Percentiles rank a stretch among this genome's conserved stretches.
These are phyloP conservation scores for Tineola bisselliella DNA, from an alignment of 2,888 invertebrate species.

Conservation along the genomic window DNA sequence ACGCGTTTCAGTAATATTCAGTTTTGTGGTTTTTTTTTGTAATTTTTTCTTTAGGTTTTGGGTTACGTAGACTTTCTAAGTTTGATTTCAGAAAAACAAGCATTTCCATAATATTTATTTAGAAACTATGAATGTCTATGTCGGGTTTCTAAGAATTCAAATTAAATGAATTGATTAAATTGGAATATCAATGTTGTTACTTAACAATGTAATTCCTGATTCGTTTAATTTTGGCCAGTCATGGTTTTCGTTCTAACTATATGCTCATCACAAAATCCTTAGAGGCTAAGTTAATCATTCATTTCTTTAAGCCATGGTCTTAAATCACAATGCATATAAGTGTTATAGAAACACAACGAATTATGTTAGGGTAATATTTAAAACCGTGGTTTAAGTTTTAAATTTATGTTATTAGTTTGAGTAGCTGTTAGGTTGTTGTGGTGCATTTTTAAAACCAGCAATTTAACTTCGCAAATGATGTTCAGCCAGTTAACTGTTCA, in stretches of 20 bases:
- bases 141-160: too few relatives aligned
- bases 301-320: neutral
- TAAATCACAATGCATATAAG: neutral
- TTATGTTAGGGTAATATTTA: neutral
- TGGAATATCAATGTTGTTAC: neutral
- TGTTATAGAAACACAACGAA: neutral
- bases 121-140: too few relatives aligned
- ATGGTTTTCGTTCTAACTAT: neutral
- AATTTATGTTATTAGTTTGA: neutral
- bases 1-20: too few relatives aligned
- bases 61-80: too few relatives aligned
- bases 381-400: neutral
- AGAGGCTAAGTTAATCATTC: neutral
- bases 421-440: neutral
- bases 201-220: neutral
- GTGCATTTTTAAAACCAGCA: slow-evolving; percentile 17
- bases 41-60: too few relatives aligned
- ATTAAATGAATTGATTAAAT: too few relatives aligned
- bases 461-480: slow-evolving; percentile 18
- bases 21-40: too few relatives aligned
- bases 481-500: slow-evolving; percentile 5
- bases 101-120: too few relatives aligned
- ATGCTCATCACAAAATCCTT: neutral
- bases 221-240: neutral
- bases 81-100: too few relatives aligned